Percentiles rank a stretch among this genome's conserved stretches.
These are phyloP conservation scores for Miichthys miiuy DNA, from an alignment of 2,797 vertebrate genomes.

Conservation along the genomic window DNA sequence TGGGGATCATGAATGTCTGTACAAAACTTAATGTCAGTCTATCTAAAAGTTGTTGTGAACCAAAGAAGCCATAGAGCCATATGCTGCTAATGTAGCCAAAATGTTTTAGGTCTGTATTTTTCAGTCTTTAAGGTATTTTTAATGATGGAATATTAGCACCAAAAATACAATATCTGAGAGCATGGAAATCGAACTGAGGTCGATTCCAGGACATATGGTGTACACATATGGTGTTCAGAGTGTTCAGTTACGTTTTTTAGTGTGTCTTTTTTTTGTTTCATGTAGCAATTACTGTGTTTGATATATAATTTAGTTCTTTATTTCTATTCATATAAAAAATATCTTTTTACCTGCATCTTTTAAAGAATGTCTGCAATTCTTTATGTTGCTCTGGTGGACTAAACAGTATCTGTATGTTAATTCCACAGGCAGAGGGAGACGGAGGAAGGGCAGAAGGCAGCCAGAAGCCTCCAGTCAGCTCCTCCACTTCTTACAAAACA, in stretches of 20 bases:
- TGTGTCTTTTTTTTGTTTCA: neutral
- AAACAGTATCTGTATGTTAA: slow-evolving; percentile 19
- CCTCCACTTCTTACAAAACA: slow-evolving; percentile 46
- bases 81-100: neutral
- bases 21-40: neutral
- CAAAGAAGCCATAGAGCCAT: neutral
- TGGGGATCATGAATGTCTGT: neutral
- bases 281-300: neutral
- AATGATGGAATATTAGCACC: too few relatives aligned
- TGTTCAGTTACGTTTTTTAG: neutral
- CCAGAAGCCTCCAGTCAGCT: slow-evolving; percentile 42
- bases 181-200: neutral
- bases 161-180: too few relatives aligned
- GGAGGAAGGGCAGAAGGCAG: slow-evolving; percentile 68
- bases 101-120: too few relatives aligned
- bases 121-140: too few relatives aligned
- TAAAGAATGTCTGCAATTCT: neutral
- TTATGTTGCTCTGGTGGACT: neutral
- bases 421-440: slow-evolving; percentile 84
- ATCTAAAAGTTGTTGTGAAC: neutral
- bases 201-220: neutral
- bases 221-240: neutral
- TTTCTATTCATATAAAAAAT: neutral
- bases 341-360: neutral
- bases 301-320: neutral